Evolutionary conservation across 2,113 vertebrate genomes (phyloP), one percentile per base, ranked within the genome.

Genomic region (Hemicordylus capensis): DNA sequence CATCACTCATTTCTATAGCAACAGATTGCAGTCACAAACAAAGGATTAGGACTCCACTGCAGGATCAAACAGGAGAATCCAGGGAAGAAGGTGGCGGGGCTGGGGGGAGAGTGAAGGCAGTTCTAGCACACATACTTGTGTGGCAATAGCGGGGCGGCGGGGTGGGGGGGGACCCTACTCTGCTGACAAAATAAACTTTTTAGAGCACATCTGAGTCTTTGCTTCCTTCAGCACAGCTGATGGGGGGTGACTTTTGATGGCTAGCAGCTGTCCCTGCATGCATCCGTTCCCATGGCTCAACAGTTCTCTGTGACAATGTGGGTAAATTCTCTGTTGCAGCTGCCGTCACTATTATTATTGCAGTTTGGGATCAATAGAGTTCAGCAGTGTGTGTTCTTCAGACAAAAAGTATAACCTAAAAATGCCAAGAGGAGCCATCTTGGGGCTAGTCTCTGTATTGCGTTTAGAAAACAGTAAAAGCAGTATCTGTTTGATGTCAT

Each of bases 381-480:
- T 69, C 22, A 7, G 54, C 19, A 14, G 75, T 64, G 51, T 77
- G 14, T n/a, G n/a, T n/a, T 12, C 69, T 54, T 83, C 28, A 75
- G 73, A 76, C 82, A 82, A 88, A 48, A n/a, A 81, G 86, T 90
- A 76, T 76, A 14, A 73, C 88, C 37, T 34, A 85, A 59, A 48
- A 88, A 66, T 73, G 80, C 76, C 39, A 88, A 87, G 83, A 89
- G n/a, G 46, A 90, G 58, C 61, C 76, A 24, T 64, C 39, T 58
- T 54, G 51, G 37, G 26, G 14, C n/a, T 6, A 51, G n/a, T 75
- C 42, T 2, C 0, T 83, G 58, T 84, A 48, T n/a, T 42, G 63
- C 79, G 85, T 63, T 26, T 44, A 1, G 12, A 86, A 61, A 85
- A 83, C 20, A 66, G 17, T 37, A n/a, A 39, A 19, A 77, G 34